Percentiles rank a stretch among this genome's conserved stretches.
phyloP scores from a whole-genome alignment of 2,888 invertebrate genomes.

The Cantharis lateralis region DNA sequence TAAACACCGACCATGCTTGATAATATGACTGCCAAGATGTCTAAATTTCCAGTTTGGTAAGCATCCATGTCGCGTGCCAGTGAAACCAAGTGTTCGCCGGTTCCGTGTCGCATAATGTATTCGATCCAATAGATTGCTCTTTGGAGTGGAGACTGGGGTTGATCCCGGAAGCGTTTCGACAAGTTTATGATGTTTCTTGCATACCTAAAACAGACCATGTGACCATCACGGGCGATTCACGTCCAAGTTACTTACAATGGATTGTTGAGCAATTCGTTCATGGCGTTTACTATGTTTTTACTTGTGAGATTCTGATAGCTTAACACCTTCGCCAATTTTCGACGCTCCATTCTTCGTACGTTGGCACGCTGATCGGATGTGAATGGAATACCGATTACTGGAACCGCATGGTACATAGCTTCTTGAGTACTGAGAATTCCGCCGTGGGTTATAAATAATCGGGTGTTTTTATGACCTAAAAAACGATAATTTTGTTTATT shows the following conservation, averaged over 20 bases:
- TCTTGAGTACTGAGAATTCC: slow-evolving; percentile 40
- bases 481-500: too few species aligned
- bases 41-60: slow-evolving; percentile 32
- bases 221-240: background rate
- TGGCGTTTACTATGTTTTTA: slow-evolving; percentile 3
- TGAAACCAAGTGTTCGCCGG: slow-evolving; percentile 27
- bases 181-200: slow-evolving; percentile 27
- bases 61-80: slow-evolving; percentile 31
- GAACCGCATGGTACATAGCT: slow-evolving; percentile 37
- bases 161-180: slow-evolving; percentile 35
- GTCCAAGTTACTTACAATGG: slow-evolving; percentile 12
- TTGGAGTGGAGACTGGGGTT: slow-evolving; percentile 33
- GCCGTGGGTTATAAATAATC: slow-evolving; percentile 39
- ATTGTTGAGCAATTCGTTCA: slow-evolving; percentile 16
- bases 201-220: slow-evolving; percentile 32
- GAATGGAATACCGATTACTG: slow-evolving; percentile 39
- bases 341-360: slow-evolving; percentile 9
- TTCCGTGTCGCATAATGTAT: slow-evolving; percentile 32
- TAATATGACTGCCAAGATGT: slow-evolving; percentile 25
- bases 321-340: slow-evolving; percentile 6
- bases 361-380: slow-evolving; percentile 34
- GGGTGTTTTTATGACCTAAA: slow-evolving; percentile 40
- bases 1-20: slow-evolving; percentile 2
- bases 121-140: slow-evolving; percentile 37
- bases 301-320: slow-evolving; percentile 7